phyloP scores from a whole-genome alignment of 2,888 invertebrate species.

The Opisthograptis luteolata region DNA sequence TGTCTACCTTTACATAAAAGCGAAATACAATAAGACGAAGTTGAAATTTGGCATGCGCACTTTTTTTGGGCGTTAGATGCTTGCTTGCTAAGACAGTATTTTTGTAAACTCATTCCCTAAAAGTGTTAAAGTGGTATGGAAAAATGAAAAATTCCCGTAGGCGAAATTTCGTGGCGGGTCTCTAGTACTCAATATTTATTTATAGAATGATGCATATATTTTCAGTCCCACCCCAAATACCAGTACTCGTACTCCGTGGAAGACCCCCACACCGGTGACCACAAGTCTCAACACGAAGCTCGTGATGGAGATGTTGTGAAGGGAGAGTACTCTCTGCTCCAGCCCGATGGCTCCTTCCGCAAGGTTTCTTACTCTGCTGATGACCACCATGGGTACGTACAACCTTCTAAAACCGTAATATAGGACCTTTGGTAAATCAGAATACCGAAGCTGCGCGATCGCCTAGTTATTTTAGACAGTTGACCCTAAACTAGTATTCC shows the following conservation, averaged over 20 bases:
- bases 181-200: no score
- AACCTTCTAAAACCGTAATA: neutral
- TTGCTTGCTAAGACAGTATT: no score
- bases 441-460: neutral
- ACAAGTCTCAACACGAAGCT: constrained; percentile 85
- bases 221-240: constrained; percentile 85
- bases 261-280: constrained; percentile 85
- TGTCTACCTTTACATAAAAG: no score
- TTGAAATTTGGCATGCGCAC: no score
- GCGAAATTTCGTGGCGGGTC: no score
- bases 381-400: constrained; percentile 80
- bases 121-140: no score
- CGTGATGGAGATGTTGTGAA: constrained; percentile 86
- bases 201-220: no score
- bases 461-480: constrained; percentile 4
- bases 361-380: constrained; percentile 86
- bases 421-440: neutral
- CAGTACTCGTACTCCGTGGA: constrained; percentile 85
- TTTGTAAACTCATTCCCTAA: no score
- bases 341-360: constrained; percentile 85
- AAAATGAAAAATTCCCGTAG: no score
- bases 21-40: no score
- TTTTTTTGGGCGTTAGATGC: no score
- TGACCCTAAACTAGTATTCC: constrained; percentile 10
- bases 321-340: constrained; percentile 86